Percentiles rank a stretch among this genome's conserved stretches.
Conservation (phyloP, 1,140 invertebrate genomes). For the Rhagoletis zephyria region DNA sequence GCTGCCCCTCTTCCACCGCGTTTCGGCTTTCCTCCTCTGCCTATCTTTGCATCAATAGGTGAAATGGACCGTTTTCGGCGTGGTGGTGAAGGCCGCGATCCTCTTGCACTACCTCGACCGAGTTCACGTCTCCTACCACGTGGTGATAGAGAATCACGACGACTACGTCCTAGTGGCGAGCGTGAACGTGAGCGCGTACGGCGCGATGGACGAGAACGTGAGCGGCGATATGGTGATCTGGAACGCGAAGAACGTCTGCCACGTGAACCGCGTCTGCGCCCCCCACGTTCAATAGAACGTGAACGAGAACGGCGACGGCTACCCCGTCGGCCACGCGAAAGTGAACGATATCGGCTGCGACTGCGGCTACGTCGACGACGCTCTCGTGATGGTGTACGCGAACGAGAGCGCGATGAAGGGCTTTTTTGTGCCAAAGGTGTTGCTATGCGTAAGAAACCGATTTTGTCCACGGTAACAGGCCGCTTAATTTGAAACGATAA, state of each 20-base stretch:
- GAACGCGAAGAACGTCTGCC: constrained; percentile 54
- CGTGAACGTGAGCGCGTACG: constrained; percentile 62
- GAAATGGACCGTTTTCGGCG: constrained; percentile 60
- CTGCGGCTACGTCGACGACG: constrained; percentile 70
- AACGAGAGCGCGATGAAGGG: constrained; percentile 67
- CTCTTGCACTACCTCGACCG: constrained; percentile 7
- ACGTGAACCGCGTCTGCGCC: constrained; percentile 71
- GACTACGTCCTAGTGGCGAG: constrained; percentile 36
- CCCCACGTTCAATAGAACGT: constrained; percentile 72
- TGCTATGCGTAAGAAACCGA: constrained; percentile 78
- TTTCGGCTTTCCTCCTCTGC: not conserved
- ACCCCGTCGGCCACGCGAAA: not conserved
- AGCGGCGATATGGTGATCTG: constrained; percentile 44
- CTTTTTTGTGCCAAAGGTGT: constrained; percentile 72
- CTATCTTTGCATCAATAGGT: constrained; percentile 56
- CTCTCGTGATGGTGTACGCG: constrained; percentile 68
- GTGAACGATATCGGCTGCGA: constrained; percentile 65
- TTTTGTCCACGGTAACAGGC: constrained; percentile 79
- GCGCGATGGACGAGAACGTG: constrained; percentile 60
- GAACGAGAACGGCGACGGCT: constrained; percentile 61
- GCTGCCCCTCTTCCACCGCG: constrained; percentile 48
- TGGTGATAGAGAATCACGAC: constrained; percentile 60
- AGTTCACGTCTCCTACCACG: constrained; percentile 42
- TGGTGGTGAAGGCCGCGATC: constrained; percentile 59
- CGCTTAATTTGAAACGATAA: constrained; percentile 69